Base-by-base conservation (phyloP, 2,797 vertebrate species). In the Semotilus atromaculatus region DNA sequence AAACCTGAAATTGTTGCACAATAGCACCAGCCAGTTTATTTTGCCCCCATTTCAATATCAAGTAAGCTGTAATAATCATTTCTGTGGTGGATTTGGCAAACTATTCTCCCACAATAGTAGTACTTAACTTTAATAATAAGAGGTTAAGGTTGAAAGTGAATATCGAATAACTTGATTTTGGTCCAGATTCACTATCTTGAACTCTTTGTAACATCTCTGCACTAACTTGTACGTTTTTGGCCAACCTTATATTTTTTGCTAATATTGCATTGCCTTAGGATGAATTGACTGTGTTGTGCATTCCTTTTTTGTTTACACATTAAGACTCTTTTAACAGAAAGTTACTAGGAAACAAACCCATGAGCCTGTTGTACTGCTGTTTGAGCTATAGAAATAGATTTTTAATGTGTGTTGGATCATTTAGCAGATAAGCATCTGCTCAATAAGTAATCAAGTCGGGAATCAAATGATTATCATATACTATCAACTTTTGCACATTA, bases 1-100 rank as follows among this genome's bases (percentile, higher is more conserved):
- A 82, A 82, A 73, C 8, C 19, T 60, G 29, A 74, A 82, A 64
- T 36, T 8, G 1, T 34, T 74, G 23, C 81, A 62, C 4, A 82
- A 73, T 3, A 73, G 26, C 70, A 19, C 38, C 4, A 62, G 21
- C 5, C 43, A 36, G 43, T 64, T 72, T 36, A 51, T 38, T 64
- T 26, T 38, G 29, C 14, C 9, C 9, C 14, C 18, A 62, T 48
- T 48, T 31, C 16, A 43, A 14, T 10, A 36, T 82, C 40, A 74
- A 71, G 31, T 14, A 31, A 36, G 8, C 19, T n/a, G 19, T 66
- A 66, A 29, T 23, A 62, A 48, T 23, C 7, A 82, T 82, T 19
- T 51, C 14, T n/a, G 21, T 19, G 40, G 55, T 73, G 26, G 38
- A 62, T 71, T 72, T 72, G 67, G 26, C 53, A 48, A 64, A 62